phyloP scores from a whole-genome alignment of 2,888 invertebrate species.

The Aspidiotus rigidus region DNA sequence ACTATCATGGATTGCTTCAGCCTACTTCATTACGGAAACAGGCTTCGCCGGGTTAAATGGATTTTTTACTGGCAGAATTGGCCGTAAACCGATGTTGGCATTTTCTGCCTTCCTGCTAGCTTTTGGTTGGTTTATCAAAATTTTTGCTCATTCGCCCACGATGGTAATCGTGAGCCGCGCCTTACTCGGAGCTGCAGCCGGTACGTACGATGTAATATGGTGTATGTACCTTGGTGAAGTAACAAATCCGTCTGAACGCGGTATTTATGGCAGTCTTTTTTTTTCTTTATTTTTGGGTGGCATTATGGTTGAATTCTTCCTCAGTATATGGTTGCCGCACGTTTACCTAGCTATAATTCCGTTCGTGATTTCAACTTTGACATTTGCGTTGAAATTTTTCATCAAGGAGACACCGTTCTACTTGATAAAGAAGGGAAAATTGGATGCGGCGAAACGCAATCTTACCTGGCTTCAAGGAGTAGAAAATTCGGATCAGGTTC shows the following conservation, averaged over 20 bases:
- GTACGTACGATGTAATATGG: slow-evolving; percentile 37
- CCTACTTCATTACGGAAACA: background rate
- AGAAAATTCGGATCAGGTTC: background rate
- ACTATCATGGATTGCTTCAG: slow-evolving; percentile 23
- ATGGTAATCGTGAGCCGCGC: slow-evolving; percentile 36
- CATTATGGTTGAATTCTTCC: slow-evolving; percentile 36
- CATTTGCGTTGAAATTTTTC: background rate
- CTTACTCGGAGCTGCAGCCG: slow-evolving; percentile 38
- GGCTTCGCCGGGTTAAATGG: background rate
- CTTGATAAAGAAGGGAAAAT: slow-evolving; percentile 4
- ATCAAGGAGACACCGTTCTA: slow-evolving; percentile 11
- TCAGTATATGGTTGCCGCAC: slow-evolving; percentile 37
- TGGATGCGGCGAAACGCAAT: slow-evolving; percentile 6
- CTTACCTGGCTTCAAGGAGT: slow-evolving; percentile 16
- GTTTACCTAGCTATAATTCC: background rate
- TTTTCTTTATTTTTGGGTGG: slow-evolving; percentile 38
- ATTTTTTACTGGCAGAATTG: slow-evolving; percentile 6
- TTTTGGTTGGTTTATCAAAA: slow-evolving; percentile 7
- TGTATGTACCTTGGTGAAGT: slow-evolving; percentile 38
- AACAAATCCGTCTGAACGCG: slow-evolving; percentile 35
- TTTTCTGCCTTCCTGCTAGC: background rate
- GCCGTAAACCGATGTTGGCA: slow-evolving; percentile 12
- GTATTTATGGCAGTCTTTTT: slow-evolving; percentile 36
- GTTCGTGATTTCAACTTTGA: background rate
- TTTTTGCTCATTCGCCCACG: slow-evolving; percentile 1